A percentile compares a stretch with the other conserved stretches of the same genome.
These are phyloP conservation scores for Neoascia interrupta DNA, from an alignment of 2,888 invertebrate species.

Conservation along the genomic window DNA sequence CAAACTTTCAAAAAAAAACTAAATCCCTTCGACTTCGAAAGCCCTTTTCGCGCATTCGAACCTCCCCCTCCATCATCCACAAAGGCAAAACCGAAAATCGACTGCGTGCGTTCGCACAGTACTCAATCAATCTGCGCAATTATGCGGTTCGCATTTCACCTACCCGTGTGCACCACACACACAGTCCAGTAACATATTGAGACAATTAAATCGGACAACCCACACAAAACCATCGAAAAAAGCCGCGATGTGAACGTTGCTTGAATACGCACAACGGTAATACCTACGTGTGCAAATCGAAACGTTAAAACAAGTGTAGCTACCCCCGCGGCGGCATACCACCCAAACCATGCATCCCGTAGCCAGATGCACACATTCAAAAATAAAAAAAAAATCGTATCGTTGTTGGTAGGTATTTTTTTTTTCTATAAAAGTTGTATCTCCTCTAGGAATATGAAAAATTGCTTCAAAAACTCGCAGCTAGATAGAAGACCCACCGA, in stretches of 20 bases:
- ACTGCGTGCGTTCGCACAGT: slow-evolving; percentile 6
- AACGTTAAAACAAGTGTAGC: slow-evolving; percentile 53
- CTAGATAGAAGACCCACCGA: too few species aligned
- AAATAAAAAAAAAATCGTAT: too few species aligned
- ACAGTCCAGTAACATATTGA: slow-evolving; percentile 62
- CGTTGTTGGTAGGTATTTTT: too few species aligned
- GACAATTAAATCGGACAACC: slow-evolving; percentile 64
- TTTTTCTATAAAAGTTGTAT: too few species aligned
- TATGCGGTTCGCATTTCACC: slow-evolving; percentile 64
- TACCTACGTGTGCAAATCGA: slow-evolving; percentile 31
- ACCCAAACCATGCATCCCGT: background rate
- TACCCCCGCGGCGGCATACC: background rate
- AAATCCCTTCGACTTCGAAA: background rate
- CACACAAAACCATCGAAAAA: slow-evolving; percentile 22
- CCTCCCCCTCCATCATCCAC: slow-evolving; percentile 23
- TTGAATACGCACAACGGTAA: slow-evolving; percentile 6
- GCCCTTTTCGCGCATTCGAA: slow-evolving; percentile 17
- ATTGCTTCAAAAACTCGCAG: slow-evolving; percentile 48
- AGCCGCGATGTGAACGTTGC: too few species aligned
- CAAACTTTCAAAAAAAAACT: slow-evolving; percentile 32
- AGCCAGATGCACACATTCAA: slow-evolving; percentile 22
- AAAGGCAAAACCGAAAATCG: slow-evolving; percentile 1
- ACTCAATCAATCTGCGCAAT: slow-evolving; percentile 56
- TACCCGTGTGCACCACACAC: slow-evolving; percentile 15
- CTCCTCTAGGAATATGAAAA: slow-evolving; percentile 50